Evolutionary conservation across 1,140 invertebrate species (phyloP).

Genomic region (Conus ventricosus): DNA sequence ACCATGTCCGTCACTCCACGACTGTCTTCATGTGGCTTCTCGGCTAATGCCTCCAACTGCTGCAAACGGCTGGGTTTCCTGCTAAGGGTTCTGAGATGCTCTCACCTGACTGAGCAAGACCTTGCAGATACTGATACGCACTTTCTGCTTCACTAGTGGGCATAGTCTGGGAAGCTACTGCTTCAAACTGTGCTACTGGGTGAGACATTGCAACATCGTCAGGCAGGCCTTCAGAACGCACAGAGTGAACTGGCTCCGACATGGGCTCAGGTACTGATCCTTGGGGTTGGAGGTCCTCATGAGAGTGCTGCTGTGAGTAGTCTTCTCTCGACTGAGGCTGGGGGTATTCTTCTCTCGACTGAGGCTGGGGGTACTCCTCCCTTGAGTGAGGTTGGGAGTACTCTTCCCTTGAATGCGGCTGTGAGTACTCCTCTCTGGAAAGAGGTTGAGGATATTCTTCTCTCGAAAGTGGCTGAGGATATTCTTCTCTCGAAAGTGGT

Average conservation of each 20-base stretch:
- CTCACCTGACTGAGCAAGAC: slow-evolving; percentile 39
- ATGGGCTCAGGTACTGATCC: slow-evolving; percentile 42
- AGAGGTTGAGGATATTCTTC: slow-evolving; percentile 21
- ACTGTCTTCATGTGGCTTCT: slow-evolving; percentile 51
- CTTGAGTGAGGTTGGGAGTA: slow-evolving; percentile 13
- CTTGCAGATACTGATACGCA: slow-evolving; percentile 66
- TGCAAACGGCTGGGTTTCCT: slow-evolving; percentile 41
- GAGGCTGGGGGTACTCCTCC: slow-evolving; percentile 3
- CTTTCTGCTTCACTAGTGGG: slow-evolving; percentile 50
- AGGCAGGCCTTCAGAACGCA: slow-evolving; percentile 28
- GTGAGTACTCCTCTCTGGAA: slow-evolving; percentile 19
- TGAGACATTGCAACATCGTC: slow-evolving; percentile 37
- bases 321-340: slow-evolving; percentile 30
- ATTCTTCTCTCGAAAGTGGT: slow-evolving; percentile 19
- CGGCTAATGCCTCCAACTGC: slow-evolving; percentile 46
- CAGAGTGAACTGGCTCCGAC: slow-evolving; percentile 38
- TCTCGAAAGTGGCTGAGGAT: slow-evolving; percentile 15
- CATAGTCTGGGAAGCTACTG: slow-evolving; percentile 31
- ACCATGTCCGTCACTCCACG: slow-evolving; percentile 41
- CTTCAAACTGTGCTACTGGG: slow-evolving; percentile 37
- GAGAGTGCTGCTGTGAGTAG: slow-evolving; percentile 22
- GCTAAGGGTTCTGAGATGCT: slow-evolving; percentile 47
- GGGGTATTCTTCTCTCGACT: slow-evolving; percentile 23
- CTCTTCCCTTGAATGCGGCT: slow-evolving; percentile 22
- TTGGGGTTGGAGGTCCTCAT: slow-evolving; percentile 38